These are phyloP conservation scores for Graptemys geographica DNA, from an alignment of 2,797 vertebrate genomes.

Conservation along the genomic window DNA sequence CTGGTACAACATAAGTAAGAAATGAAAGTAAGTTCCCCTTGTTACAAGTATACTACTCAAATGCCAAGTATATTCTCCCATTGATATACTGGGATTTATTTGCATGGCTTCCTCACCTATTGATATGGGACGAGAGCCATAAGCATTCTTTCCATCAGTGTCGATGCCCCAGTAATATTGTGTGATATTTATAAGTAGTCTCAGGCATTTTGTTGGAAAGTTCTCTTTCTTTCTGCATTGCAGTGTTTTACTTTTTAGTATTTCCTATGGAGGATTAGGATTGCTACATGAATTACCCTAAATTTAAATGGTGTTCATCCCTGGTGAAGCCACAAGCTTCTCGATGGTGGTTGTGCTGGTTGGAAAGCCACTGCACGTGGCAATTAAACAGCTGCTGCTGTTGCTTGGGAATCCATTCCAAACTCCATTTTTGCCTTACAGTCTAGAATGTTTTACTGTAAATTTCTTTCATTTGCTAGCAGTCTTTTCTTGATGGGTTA, in stretches of 20 bases:
- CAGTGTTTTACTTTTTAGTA: not conserved
- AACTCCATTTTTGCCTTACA: not conserved
- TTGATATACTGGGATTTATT: not conserved
- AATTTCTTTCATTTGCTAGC: not conserved
- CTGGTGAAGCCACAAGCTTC: not conserved
- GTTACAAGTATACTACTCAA: not conserved
- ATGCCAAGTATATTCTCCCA: not conserved
- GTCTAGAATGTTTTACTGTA: not conserved
- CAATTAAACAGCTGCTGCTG: not conserved
- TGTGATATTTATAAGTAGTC: not conserved
- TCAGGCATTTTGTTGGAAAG: not conserved
- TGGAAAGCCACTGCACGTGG: not conserved
- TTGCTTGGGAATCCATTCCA: constrained; percentile 9
- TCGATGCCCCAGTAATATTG: not conserved
- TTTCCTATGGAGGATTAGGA: not conserved
- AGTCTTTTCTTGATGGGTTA: not conserved
- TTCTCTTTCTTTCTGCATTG: not conserved
- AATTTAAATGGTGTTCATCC: not conserved
- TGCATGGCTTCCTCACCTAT: not conserved
- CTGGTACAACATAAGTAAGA: not conserved
- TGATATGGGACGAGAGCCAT: not conserved
- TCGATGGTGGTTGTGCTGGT: not conserved
- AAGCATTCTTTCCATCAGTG: not conserved
- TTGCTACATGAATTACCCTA: not conserved
- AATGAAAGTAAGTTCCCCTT: not conserved